phyloP scores from a whole-genome alignment of 1,140 invertebrate species.

The Drosophila sechellia region DNA sequence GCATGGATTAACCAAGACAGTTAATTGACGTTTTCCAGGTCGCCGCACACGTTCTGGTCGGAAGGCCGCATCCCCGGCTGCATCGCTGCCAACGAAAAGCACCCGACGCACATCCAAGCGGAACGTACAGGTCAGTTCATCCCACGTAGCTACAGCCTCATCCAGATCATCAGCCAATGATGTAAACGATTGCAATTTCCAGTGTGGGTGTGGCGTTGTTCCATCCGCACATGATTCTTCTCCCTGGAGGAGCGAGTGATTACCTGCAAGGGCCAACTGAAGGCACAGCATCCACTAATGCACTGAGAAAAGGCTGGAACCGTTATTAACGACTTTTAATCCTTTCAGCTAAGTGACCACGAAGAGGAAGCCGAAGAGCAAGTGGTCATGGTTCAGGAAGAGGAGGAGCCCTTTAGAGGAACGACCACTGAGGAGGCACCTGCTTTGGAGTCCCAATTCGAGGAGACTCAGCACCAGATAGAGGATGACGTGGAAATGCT shows the following conservation, averaged over 20 bases:
- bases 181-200: constrained; percentile 66
- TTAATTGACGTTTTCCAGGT: constrained; percentile 43
- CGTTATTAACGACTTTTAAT: constrained; percentile 1
- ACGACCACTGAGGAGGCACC: background rate
- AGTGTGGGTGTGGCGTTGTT: constrained; percentile 81
- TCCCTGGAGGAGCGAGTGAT: constrained; percentile 55
- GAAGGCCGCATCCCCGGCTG: constrained; percentile 38
- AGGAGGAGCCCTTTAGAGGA: constrained; percentile 14
- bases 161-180: constrained; percentile 41
- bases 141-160: background rate
- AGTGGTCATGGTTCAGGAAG: constrained; percentile 33
- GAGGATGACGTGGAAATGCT: constrained; percentile 73
- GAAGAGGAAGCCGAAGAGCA: constrained; percentile 51
- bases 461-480: constrained; percentile 47
- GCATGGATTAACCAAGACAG: constrained; percentile 5
- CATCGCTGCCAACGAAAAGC: constrained; percentile 40
- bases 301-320: background rate
- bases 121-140: constrained; percentile 72
- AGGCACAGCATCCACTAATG: constrained; percentile 4
- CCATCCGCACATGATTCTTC: constrained; percentile 74
- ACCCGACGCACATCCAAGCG: constrained; percentile 68
- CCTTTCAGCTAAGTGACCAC: constrained; percentile 62
- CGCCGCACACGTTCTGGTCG: constrained; percentile 80
- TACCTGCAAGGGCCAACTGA: constrained; percentile 84
- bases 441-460: constrained; percentile 29